phyloP scores from a whole-genome alignment of 1,140 invertebrate species.

The Rhopalosiphum maidis region DNA sequence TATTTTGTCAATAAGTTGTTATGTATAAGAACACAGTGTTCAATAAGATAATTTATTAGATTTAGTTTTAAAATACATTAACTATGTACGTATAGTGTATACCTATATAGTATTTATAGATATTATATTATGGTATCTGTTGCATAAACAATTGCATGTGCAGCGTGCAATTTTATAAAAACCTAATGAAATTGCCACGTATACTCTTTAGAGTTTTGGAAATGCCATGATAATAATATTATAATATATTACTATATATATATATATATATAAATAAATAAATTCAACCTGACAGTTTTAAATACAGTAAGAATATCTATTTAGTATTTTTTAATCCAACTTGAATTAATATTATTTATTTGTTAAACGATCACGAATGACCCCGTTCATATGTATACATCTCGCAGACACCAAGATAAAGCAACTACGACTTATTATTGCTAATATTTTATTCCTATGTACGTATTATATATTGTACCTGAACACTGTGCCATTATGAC shows the following conservation, averaged over 20 bases:
- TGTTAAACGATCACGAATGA: slow-evolving; percentile 29
- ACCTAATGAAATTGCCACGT: not conserved
- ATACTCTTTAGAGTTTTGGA: not conserved
- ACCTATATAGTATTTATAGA: too few species aligned
- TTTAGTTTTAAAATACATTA: not conserved
- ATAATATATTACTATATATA: not conserved
- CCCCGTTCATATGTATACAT: not conserved
- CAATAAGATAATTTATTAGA: not conserved
- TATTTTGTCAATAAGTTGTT: not conserved
- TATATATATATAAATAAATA: not conserved
- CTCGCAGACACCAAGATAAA: not conserved
- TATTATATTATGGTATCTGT: too few species aligned
- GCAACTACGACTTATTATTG: not conserved
- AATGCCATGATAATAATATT: not conserved
- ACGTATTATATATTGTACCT: not conserved
- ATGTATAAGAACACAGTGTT: not conserved
- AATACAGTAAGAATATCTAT: not conserved
- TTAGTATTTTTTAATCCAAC: not conserved
- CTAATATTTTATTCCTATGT: not conserved
- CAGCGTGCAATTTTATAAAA: not conserved
- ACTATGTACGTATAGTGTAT: not conserved
- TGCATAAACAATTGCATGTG: not conserved
- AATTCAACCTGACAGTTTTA: not conserved
- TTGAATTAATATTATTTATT: slow-evolving; percentile 24
- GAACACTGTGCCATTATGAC: not conserved